Base-by-base conservation (phyloP, 2,113 vertebrate genomes). In the Hiodon alosoides region DNA sequence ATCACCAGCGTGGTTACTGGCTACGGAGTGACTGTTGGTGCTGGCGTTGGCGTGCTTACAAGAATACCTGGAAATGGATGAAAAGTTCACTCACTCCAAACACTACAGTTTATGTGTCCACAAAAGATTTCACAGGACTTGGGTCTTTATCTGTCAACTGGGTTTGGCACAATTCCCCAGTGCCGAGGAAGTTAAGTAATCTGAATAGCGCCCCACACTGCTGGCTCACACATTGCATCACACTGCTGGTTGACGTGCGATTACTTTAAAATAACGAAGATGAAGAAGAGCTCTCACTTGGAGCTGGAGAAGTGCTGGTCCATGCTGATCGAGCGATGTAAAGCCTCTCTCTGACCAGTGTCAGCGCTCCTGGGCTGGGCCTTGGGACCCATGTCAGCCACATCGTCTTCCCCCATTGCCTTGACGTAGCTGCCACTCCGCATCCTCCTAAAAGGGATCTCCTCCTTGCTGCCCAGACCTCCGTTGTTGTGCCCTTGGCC, bases 361-460 rank as follows among this genome's bases (percentile, higher is more conserved):
- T 70, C 90, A 78, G 3, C 14, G 52, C 51, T 46, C 89, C 97
- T 96, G 0, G 95, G 95, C 7, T 95, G 97, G 58, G 95, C 94
- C 81, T 95, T 95, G 51, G 94, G 94, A 85, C 95, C 96, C 84
- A 90, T 91, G 86, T 94, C 95, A 0, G 95, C 96, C 0, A 95
- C 96, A 71, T 97, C 95, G 0, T 96, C 95, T 64, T 99, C 96
- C 2, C 95, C 96, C 96, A 98, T 98, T 82, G 96, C 96, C 88
- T 94, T 97, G 86, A 99, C 96, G 87, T 99, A 99, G 83, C 96
- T 98, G 84, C 97, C 96, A 2, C 95, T 98, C 77, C 96, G 93
- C 95, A 99, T 98, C 84, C 96, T 90, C 79, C 96, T 90, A 81
- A 96, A 98, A 0, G 97, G 96, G 85, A 98, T 98, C 65, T 75